phyloP scores from a whole-genome alignment of 2,888 invertebrate species.

The Drosophila lacicola region DNA sequence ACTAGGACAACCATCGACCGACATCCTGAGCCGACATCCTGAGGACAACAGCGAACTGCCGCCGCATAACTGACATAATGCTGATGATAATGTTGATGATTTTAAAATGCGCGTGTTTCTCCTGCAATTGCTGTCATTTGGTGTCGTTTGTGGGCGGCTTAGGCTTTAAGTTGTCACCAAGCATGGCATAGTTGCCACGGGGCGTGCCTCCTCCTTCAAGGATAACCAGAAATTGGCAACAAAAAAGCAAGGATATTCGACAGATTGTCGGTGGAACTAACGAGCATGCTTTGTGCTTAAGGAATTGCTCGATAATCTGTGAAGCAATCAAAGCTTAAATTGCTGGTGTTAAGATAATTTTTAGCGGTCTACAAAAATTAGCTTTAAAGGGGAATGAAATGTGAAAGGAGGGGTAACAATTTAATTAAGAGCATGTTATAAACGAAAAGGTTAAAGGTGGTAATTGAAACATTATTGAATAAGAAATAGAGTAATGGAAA shows the following conservation, averaged over 20 bases:
- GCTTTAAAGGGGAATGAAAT: background rate
- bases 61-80: conserved; percentile 79
- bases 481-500: too few species aligned
- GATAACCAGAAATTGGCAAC: conserved; percentile 5
- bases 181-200: conserved; percentile 29
- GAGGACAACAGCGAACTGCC: conserved; percentile 33
- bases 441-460: background rate
- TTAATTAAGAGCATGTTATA: background rate
- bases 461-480: background rate
- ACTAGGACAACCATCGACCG: too few species aligned
- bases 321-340: conserved; percentile 40
- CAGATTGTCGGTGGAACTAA: conserved; percentile 44
- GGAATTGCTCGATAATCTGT: conserved; percentile 53
- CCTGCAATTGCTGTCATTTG: conserved; percentile 76
- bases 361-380: background rate
- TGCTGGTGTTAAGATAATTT: conserved; percentile 22
- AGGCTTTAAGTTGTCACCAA: conserved; percentile 56
- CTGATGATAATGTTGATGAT: conserved; percentile 80
- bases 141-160: conserved; percentile 70
- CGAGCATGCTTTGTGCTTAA: conserved; percentile 34
- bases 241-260: conserved; percentile 16
- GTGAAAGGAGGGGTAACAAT: background rate
- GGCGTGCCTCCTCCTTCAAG: background rate
- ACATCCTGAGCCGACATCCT: conserved; percentile 4
- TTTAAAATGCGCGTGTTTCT: conserved; percentile 79